Conservation (phyloP, 2,888 invertebrate genomes). For the Chalcis sispes region DNA sequence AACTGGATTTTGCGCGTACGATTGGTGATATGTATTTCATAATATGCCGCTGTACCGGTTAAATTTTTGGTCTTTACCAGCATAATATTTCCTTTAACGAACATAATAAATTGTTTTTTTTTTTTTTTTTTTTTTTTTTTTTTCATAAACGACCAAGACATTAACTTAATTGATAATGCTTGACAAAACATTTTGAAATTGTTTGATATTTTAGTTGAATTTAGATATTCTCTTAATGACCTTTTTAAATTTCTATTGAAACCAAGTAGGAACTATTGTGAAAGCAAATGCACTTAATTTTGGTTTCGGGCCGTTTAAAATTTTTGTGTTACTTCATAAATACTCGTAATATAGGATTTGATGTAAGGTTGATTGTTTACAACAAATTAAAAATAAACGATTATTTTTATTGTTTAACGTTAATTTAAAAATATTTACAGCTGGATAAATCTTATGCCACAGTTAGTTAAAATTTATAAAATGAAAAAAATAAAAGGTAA, state of each 20-base stretch:
- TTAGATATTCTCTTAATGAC: conserved; percentile 15
- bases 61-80: conserved; percentile 13
- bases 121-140: conserved; percentile 3
- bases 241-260: conserved; percentile 28
- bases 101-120: background rate
- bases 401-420: no score
- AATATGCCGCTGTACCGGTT: conserved; percentile 6
- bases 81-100: conserved; percentile 23
- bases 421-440: no score
- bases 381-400: no score
- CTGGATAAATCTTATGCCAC: no score
- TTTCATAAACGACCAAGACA: background rate
- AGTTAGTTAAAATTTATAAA: no score
- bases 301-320: conserved; percentile 9
- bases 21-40: conserved; percentile 28
- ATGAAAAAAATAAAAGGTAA: no score
- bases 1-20: conserved; percentile 27
- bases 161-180: conserved; percentile 2
- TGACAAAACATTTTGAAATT: conserved; percentile 14
- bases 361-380: no score
- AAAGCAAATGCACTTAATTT: conserved; percentile 25
- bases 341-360: no score
- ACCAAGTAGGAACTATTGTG: background rate
- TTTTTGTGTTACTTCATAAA: background rate
- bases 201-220: background rate